Percentiles rank a stretch among this genome's conserved stretches.
Conservation (phyloP, 2,113 vertebrate species). For the Eidolon helvum region DNA sequence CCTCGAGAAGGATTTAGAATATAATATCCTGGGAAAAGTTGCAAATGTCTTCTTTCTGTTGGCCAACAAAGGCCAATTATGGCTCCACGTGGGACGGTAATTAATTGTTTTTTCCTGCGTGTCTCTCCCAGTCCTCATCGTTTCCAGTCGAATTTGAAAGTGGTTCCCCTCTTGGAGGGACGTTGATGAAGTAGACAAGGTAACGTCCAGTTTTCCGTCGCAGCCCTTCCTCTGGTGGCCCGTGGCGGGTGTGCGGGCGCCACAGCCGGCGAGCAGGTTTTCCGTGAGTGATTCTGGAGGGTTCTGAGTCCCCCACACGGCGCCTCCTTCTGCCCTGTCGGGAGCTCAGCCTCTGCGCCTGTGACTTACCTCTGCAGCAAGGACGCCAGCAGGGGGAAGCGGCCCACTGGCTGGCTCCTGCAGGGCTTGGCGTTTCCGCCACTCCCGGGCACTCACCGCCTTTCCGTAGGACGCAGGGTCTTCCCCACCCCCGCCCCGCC, state of each 20-base stretch:
- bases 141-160: slow-evolving; percentile 34
- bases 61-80: slow-evolving; percentile 75
- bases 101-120: background rate
- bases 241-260: accelerated
- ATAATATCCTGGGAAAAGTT: slow-evolving; percentile 92
- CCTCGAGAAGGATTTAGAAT: slow-evolving; percentile 88
- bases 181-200: background rate
- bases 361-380: background rate
- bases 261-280: background rate
- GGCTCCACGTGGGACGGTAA: slow-evolving; percentile 79
- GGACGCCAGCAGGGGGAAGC: accelerated
- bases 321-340: accelerated
- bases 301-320: accelerated
- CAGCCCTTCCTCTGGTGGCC: background rate
- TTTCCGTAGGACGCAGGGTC: background rate
- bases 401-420: accelerated
- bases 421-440: accelerated
- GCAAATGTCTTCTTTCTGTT: slow-evolving; percentile 80
- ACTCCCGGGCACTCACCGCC: accelerated
- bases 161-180: background rate
- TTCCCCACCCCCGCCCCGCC: accelerated
- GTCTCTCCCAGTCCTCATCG: background rate
- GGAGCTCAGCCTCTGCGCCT: accelerated
- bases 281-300: accelerated
- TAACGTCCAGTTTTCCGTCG: accelerated